Base-by-base conservation (phyloP, 1,140 invertebrate species). In the Drosophila kepulauana region DNA sequence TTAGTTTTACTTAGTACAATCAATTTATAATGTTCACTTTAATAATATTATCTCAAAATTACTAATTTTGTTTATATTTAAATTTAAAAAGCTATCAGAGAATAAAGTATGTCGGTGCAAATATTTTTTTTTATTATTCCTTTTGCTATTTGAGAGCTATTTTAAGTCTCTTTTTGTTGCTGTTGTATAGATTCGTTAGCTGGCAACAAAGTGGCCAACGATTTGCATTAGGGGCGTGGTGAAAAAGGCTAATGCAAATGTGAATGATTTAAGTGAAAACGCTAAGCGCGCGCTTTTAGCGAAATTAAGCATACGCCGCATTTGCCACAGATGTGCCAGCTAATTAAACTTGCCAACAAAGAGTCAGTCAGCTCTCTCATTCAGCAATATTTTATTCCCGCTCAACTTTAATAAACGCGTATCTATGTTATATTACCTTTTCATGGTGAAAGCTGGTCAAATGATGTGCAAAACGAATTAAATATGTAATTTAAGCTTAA, bases 171-270 rank as follows among this genome's bases (percentile, higher is more conserved):
- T 61, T 72, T 68, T 56, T 56, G 65, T 58, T 75, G 67, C 70
- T 72, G 63, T 78, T 80, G 67, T 63, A 80, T 84, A 87, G 84
- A 87, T 88, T 87, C 73, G 84, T 88, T 87, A 69, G 80, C 58
- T 65, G 61, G 73, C 73, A 75, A 79, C 79, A 87, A 87, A 86
- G 75, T 75, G 75, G 49, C 51, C 28, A 63, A 30, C 45, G 30
- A 54, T 16, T 70, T 45, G 58, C 65, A 62, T 63, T 69, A 20
- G 28, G 49, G 41, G 63, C 38, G 49, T 54, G 30, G 15, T 48
- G 13, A 45, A 62, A 28, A 25, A 15, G 65, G 79, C 80, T 73
- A 74, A 84, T 78, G 85, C 56, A 79, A 81, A 85, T 85, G 81
- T 84, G 80, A 89, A 89, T 84, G 77, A 89, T 84, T 75, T 88